phyloP scores from a whole-genome alignment of 2,888 invertebrate genomes.

The Diogma glabrata region DNA sequence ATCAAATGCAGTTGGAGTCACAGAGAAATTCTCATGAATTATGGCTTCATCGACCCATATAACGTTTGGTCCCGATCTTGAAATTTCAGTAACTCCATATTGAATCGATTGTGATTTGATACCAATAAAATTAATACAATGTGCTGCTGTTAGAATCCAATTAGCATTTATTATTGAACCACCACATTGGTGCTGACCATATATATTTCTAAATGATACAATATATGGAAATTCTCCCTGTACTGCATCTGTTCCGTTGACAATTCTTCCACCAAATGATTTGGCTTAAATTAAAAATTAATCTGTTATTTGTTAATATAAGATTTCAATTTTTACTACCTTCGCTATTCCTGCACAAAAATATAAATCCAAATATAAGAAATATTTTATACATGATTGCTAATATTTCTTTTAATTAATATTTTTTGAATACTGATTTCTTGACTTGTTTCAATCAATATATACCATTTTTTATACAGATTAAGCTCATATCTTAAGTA shows the following conservation, averaged over 20 bases:
- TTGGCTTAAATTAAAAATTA: too few relatives aligned
- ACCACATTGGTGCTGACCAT: slow-evolving; percentile 3
- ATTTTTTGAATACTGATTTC: too few relatives aligned
- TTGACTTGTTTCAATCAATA: too few relatives aligned
- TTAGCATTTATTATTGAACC: not conserved
- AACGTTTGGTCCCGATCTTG: not conserved
- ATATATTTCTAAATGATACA: not conserved
- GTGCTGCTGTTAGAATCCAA: slow-evolving; percentile 9
- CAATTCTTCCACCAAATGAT: slow-evolving; percentile 4
- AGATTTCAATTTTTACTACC: too few relatives aligned
- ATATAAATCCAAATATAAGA: too few relatives aligned
- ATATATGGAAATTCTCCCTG: slow-evolving; percentile 9
- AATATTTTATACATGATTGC: too few relatives aligned
- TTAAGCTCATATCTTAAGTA: too few relatives aligned
- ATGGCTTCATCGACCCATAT: not conserved
- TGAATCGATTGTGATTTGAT: not conserved
- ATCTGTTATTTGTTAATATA: too few relatives aligned
- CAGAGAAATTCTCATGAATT: too few relatives aligned
- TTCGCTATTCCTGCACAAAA: too few relatives aligned
- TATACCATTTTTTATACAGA: too few relatives aligned
- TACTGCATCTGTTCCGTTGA: slow-evolving; percentile 9
- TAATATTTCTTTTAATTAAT: too few relatives aligned
- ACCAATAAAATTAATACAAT: not conserved
- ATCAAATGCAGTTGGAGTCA: not conserved
- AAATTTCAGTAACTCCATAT: slow-evolving; percentile 1